Evolutionary conservation across 2,888 invertebrate genomes (phyloP).

Genomic region (Hydroisotoma schaefferi): DNA sequence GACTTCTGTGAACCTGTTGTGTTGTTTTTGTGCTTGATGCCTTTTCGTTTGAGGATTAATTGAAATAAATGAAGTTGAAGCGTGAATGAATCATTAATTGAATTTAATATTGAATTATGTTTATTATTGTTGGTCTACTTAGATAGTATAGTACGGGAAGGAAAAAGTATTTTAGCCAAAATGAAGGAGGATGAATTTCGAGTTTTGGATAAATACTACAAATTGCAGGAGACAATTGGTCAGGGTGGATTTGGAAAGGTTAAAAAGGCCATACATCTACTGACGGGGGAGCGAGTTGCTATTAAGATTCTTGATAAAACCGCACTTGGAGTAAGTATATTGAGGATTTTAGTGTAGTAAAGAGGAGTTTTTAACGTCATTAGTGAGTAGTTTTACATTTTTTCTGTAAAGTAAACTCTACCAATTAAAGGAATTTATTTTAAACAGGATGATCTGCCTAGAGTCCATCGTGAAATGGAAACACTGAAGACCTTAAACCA

Average conservation of each 20-base stretch:
- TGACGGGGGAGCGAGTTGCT: slow-evolving; percentile 77
- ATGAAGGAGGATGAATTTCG: slow-evolving; percentile 56
- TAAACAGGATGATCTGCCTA: slow-evolving; percentile 65
- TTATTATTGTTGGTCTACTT: neutral
- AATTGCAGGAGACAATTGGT: slow-evolving; percentile 67
- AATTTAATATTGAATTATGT: neutral
- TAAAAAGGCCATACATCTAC: slow-evolving; percentile 69
- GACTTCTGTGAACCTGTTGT: too few species aligned
- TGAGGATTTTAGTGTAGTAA: neutral
- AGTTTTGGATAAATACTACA: slow-evolving; percentile 63
- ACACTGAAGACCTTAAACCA: slow-evolving; percentile 68
- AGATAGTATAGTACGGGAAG: too few species aligned
- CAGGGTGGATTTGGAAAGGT: slow-evolving; percentile 79
- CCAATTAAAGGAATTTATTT: neutral
- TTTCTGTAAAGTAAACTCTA: neutral
- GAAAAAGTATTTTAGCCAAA: too few species aligned
- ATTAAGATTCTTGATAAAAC: slow-evolving; percentile 78
- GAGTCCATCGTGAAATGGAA: slow-evolving; percentile 69
- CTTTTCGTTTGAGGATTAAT: too few species aligned
- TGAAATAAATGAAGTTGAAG: too few species aligned
- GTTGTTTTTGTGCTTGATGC: too few species aligned
- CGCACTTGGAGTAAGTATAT: slow-evolving; percentile 61
- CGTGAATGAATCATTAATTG: too few species aligned
- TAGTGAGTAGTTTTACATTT: neutral
- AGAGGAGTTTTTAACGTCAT: neutral